Percentiles rank a stretch among this genome's conserved stretches.
phyloP scores from a whole-genome alignment of 2,113 vertebrate genomes.

The Odocoileus virginianus region DNA sequence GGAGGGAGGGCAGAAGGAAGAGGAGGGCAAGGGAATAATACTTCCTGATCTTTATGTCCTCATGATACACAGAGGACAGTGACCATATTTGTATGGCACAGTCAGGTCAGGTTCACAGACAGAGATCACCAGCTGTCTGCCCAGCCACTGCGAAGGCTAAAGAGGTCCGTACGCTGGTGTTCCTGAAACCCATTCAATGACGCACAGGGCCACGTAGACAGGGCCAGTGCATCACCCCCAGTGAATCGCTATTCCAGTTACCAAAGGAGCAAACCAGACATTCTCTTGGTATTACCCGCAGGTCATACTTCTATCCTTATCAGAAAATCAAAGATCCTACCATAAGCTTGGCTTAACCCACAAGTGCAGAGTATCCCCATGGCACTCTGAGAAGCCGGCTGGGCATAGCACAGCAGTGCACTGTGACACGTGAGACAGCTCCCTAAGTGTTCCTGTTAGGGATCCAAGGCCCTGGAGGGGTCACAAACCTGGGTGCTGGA shows the following conservation, averaged over 20 bases:
- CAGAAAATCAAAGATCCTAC: neutral
- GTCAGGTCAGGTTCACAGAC: neutral
- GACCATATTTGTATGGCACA: neutral
- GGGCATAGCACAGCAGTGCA: neutral
- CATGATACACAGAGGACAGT: neutral
- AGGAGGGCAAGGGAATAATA: neutral
- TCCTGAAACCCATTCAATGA: neutral
- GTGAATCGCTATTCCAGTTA: neutral
- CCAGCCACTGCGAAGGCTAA: neutral
- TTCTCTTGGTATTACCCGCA: neutral
- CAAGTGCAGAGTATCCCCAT: neutral
- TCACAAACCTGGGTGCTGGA: neutral
- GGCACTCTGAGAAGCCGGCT: neutral
- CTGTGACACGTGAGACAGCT: neutral
- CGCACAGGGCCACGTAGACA: neutral
- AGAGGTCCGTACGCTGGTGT: rapidly evolving
- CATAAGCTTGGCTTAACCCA: neutral
- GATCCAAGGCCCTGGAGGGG: neutral
- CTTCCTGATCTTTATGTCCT: neutral
- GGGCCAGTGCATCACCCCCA: neutral
- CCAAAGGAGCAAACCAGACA: neutral
- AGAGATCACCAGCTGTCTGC: neutral
- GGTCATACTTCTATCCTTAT: neutral
- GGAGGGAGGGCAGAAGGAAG: neutral
- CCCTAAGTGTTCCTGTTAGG: neutral